A percentile compares a stretch with the other conserved stretches of the same genome.
Evolutionary conservation across 2,113 vertebrate genomes (phyloP).

Genomic region (Rynchops niger): DNA sequence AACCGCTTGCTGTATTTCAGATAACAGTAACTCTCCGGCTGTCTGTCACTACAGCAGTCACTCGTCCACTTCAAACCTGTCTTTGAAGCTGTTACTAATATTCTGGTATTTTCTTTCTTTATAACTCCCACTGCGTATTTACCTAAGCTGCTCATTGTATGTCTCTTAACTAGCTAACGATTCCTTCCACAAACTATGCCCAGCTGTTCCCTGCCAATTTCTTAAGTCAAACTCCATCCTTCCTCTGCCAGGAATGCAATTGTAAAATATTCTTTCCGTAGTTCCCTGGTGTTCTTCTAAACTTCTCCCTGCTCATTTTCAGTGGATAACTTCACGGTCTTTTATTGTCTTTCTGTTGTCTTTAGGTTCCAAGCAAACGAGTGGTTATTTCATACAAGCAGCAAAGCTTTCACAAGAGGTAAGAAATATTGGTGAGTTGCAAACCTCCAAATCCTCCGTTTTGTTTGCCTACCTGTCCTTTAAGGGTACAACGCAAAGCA

Average conservation of each 20-base stretch:
- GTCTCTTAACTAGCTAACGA: not conserved
- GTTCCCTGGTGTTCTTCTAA: not conserved
- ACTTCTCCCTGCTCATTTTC: not conserved
- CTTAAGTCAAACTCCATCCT: not conserved
- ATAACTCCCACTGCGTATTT: not conserved
- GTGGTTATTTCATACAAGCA: not conserved
- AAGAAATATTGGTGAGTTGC: rapidly evolving
- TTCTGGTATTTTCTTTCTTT: not conserved
- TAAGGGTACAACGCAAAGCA: not conserved
- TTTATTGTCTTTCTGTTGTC: not conserved
- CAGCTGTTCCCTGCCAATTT: not conserved
- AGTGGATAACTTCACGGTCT: not conserved
- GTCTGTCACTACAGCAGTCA: not conserved
- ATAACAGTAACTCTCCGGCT: not conserved
- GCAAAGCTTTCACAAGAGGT: not conserved
- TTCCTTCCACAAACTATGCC: not conserved
- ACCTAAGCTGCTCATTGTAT: not conserved
- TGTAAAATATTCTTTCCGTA: not conserved
- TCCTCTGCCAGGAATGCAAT: not conserved
- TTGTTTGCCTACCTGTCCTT: not conserved
- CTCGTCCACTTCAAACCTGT: not conserved
- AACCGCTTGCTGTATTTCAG: not conserved
- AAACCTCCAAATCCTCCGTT: not conserved
- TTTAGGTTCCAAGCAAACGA: not conserved
- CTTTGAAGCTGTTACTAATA: not conserved